phyloP scores from a whole-genome alignment of 1,140 invertebrate genomes.

The Colletes gigas region DNA sequence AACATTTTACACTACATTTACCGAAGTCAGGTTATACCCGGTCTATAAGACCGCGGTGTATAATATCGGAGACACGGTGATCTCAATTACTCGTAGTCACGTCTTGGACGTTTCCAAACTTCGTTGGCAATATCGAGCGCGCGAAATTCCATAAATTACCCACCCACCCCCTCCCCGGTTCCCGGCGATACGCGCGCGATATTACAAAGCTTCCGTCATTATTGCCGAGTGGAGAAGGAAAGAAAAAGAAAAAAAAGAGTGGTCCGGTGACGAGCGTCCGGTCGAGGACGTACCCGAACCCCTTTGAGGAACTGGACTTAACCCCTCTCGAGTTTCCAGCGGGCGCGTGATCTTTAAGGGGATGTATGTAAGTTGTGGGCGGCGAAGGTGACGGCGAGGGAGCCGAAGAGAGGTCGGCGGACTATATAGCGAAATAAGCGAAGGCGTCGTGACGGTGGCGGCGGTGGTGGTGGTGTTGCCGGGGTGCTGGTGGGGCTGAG shows the following conservation, averaged over 20 bases:
- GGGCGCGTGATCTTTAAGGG: conserved; percentile 69
- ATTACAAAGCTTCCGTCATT: conserved; percentile 52
- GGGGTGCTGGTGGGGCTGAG: conserved; percentile 23
- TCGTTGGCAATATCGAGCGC: conserved; percentile 45
- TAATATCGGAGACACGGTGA: neutral
- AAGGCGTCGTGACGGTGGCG: conserved; percentile 67
- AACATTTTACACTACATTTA: conserved; percentile 32
- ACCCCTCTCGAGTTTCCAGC: conserved; percentile 41
- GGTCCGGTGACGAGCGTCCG: conserved; percentile 61
- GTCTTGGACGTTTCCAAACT: conserved; percentile 36
- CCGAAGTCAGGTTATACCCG: neutral
- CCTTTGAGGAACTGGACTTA: conserved; percentile 53
- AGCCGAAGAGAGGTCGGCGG: conserved; percentile 46
- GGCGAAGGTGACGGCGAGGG: conserved; percentile 39
- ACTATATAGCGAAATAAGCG: conserved; percentile 72
- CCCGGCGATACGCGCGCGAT: conserved; percentile 17
- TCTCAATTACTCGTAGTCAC: conserved; percentile 41
- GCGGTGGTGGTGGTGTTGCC: conserved; percentile 31
- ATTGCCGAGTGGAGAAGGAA: conserved; percentile 10
- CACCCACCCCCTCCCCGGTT: conserved; percentile 7
- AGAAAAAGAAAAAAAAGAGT: conserved; percentile 28
- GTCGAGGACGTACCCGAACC: conserved; percentile 49
- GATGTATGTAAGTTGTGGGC: conserved; percentile 63
- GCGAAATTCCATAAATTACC: conserved; percentile 64
- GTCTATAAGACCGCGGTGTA: neutral